Evolutionary conservation across 2,113 vertebrate species (phyloP).

Genomic region (Cryptotis parvus): DNA sequence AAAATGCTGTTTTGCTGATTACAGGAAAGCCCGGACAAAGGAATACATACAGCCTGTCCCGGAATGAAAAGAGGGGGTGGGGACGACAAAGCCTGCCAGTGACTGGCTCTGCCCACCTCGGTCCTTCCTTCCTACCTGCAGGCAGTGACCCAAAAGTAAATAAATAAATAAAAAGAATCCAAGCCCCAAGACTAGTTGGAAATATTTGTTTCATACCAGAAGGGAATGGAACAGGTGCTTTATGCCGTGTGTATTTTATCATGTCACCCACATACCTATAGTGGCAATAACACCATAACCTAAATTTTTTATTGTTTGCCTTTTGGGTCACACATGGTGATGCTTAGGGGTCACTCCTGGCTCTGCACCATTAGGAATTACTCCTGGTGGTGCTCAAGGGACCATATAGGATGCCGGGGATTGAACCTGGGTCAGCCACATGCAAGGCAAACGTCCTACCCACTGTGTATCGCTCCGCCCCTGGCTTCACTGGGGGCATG

Average conservation of each 20-base stretch:
- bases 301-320: too few relatives aligned
- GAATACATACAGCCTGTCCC: background rate
- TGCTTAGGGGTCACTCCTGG: too few relatives aligned
- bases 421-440: too few relatives aligned
- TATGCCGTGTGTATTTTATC: background rate
- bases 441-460: too few relatives aligned
- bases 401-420: too few relatives aligned
- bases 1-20: conserved; percentile 33
- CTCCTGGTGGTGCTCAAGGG: too few relatives aligned
- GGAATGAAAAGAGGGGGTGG: conserved; percentile 7
- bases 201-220: conserved; percentile 26
- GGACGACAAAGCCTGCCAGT: background rate
- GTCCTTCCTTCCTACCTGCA: background rate
- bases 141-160: background rate
- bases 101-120: background rate
- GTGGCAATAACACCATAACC: background rate
- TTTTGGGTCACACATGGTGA: too few relatives aligned
- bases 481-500: too few relatives aligned
- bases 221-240: background rate
- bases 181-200: background rate
- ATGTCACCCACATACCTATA: background rate
- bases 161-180: background rate
- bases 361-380: too few relatives aligned
- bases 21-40: conserved; percentile 46
- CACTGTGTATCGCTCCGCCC: too few relatives aligned